Conservation (phyloP, 2,113 vertebrate genomes). For the Pitta sordida region DNA sequence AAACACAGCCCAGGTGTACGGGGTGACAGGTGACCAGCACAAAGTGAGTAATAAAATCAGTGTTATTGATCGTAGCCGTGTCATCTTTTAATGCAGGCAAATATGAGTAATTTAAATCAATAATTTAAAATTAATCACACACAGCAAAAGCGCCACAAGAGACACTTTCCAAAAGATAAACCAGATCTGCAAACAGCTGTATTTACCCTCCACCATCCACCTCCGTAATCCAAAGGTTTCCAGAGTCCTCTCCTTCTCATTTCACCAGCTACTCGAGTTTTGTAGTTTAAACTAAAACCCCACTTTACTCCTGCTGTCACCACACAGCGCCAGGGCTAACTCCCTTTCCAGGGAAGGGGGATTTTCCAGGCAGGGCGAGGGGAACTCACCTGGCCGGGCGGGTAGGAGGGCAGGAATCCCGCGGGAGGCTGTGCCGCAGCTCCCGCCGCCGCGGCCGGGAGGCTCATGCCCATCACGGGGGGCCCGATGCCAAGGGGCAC, state of each 20-base stretch:
- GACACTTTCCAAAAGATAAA: not conserved
- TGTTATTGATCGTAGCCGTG: not conserved
- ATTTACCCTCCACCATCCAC: not conserved
- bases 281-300: not conserved
- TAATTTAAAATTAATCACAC: not conserved
- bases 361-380: not conserved
- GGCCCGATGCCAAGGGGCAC: slow-evolving; percentile 78
- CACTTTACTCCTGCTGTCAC: not conserved
- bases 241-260: not conserved
- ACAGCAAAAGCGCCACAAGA: not conserved
- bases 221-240: not conserved
- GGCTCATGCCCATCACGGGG: slow-evolving; percentile 77
- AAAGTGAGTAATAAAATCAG: not conserved
- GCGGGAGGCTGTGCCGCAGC: slow-evolving; percentile 56
- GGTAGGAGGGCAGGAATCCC: slow-evolving; percentile 79
- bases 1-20: not conserved
- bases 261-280: not conserved
- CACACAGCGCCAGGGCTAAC: no score
- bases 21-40: not conserved
- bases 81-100: not conserved
- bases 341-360: not conserved
- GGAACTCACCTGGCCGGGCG: slow-evolving; percentile 65
- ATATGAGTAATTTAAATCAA: not conserved
- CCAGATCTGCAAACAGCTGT: not conserved
- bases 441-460: slow-evolving; percentile 54